Conservation (phyloP, 2,888 invertebrate species). For the Agonopterix subpropinquella region DNA sequence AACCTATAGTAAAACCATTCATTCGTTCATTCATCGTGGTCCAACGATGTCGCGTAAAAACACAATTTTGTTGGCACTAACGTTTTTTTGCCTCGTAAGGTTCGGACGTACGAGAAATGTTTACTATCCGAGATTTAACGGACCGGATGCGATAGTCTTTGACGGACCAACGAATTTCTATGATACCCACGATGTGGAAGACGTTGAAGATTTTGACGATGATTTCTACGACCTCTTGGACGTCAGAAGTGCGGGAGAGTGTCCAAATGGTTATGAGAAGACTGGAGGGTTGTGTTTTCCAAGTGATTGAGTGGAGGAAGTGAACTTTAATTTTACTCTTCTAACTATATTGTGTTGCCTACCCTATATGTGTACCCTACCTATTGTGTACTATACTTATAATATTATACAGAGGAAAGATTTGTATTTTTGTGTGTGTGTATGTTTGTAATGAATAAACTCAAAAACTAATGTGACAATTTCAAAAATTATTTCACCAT, state of each 20-base stretch:
- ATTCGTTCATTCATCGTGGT: slow-evolving; percentile 2
- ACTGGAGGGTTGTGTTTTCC: slow-evolving; percentile 24
- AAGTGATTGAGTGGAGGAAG: slow-evolving; percentile 16
- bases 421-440: no score
- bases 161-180: slow-evolving; percentile 46
- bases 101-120: slow-evolving; percentile 14
- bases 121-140: slow-evolving; percentile 30
- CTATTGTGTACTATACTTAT: no score
- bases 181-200: slow-evolving; percentile 5
- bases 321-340: no score
- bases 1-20: not conserved
- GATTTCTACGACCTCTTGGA: slow-evolving; percentile 23
- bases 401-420: no score
- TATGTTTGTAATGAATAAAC: no score
- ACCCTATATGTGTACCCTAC: no score
- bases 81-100: slow-evolving; percentile 2
- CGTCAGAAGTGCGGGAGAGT: slow-evolving; percentile 17
- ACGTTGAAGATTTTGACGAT: slow-evolving; percentile 17
- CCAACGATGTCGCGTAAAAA: slow-evolving; percentile 3
- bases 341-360: no score
- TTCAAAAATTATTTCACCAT: no score
- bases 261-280: slow-evolving; percentile 25
- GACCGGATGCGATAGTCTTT: slow-evolving; percentile 43
- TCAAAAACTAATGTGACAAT: no score
- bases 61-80: slow-evolving; percentile 1